These are phyloP conservation scores for Enteromius anoplus DNA, from an alignment of 2,797 vertebrate genomes.

Conservation along the genomic window DNA sequence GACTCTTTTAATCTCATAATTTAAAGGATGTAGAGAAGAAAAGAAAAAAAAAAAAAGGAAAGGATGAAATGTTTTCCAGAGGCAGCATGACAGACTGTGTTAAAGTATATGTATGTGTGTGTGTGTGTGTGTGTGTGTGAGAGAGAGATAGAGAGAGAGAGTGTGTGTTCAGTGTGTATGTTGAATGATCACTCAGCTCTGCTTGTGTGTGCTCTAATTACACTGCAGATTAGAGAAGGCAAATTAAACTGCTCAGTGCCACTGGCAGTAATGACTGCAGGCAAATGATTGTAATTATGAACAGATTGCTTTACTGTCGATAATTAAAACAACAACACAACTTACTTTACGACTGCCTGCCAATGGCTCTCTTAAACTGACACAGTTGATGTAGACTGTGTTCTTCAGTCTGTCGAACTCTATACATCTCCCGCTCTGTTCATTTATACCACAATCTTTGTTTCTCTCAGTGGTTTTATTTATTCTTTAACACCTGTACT, in stretches of 20 bases:
- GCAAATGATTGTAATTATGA: constrained; percentile 90
- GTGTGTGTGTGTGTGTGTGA: constrained; percentile 71
- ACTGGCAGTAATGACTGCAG: constrained; percentile 87
- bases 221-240: constrained; percentile 84
- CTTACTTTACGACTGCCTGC: constrained; percentile 83
- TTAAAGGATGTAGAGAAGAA: constrained; percentile 2
- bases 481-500: constrained; percentile 51
- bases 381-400: constrained; percentile 61
- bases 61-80: constrained; percentile 62
- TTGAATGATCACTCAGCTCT: constrained; percentile 77
- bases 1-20: constrained; percentile 8
- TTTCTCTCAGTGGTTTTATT: constrained; percentile 14
- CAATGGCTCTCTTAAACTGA: constrained; percentile 77
- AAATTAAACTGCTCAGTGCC: constrained; percentile 86
- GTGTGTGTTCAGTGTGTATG: constrained; percentile 74
- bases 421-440: background rate
- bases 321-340: constrained; percentile 88
- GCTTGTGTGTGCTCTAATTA: constrained; percentile 87
- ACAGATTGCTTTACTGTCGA: constrained; percentile 87
- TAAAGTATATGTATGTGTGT: constrained; percentile 76
- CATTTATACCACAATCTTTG: background rate
- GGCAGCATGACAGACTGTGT: constrained; percentile 73
- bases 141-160: constrained; percentile 41
- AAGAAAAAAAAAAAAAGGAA: constrained; percentile 24
- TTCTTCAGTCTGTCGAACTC: constrained; percentile 32